These are phyloP conservation scores for Geodia barretti DNA, from an alignment of 37 sponge, comb jelly and placozoan genomes.

Conservation along the genomic window DNA sequence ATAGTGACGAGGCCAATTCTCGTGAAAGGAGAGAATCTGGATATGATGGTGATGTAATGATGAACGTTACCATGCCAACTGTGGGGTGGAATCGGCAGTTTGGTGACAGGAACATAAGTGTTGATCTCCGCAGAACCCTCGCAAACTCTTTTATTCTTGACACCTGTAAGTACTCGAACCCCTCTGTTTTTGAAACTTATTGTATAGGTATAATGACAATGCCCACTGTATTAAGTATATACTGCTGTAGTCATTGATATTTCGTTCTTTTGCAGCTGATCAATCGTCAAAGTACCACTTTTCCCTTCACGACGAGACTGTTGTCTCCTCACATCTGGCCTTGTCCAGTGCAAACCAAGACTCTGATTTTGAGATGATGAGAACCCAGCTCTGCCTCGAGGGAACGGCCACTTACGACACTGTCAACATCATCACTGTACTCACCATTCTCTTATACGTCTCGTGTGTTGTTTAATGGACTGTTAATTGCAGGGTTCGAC, in stretches of 20 bases:
- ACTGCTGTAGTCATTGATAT: too few relatives aligned
- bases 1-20: constrained; percentile 18
- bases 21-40: not conserved
- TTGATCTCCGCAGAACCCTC: constrained; percentile 38
- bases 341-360: constrained; percentile 42
- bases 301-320: constrained; percentile 61
- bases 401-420: constrained; percentile 59
- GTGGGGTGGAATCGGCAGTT: constrained; percentile 65
- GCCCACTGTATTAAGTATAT: not conserved
- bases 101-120: constrained; percentile 73
- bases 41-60: not conserved
- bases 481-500: not conserved
- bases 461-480: not conserved
- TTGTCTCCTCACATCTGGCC: constrained; percentile 42
- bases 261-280: constrained; percentile 34
- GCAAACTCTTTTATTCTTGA: constrained; percentile 48
- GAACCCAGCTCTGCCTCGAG: constrained; percentile 64
- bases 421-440: constrained; percentile 64
- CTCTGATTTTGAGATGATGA: constrained; percentile 23
- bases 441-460: not conserved
- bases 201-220: not conserved
- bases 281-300: constrained; percentile 60
- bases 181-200: not conserved
- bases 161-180: constrained; percentile 32
- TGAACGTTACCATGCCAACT: constrained; percentile 62